Conservation (phyloP, 2,113 vertebrate species). For the Oncorhynchus nerka region DNA sequence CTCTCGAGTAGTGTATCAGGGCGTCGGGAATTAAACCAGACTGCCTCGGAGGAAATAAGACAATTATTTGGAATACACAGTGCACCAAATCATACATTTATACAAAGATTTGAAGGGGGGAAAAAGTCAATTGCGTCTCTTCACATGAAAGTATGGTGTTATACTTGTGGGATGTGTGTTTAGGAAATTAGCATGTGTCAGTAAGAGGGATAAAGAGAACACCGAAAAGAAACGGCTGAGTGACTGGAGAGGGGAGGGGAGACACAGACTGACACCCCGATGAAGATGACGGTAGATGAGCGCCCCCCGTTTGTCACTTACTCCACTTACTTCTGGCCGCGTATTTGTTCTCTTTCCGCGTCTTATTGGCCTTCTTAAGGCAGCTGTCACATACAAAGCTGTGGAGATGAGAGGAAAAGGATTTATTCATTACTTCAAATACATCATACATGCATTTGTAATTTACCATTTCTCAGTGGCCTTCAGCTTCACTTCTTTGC, state of each 20-base stretch:
- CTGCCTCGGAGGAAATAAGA: background rate
- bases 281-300: constrained; percentile 18
- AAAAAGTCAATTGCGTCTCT: background rate
- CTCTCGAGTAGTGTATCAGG: constrained; percentile 8
- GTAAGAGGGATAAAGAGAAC: background rate
- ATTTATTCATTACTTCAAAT: background rate
- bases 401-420: constrained; percentile 13
- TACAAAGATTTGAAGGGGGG: background rate
- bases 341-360: constrained; percentile 97
- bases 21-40: background rate
- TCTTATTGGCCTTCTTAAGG: constrained; percentile 90
- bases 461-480: background rate
- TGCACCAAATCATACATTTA: background rate
- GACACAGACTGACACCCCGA: background rate
- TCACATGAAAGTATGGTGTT: background rate
- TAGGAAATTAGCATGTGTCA: background rate
- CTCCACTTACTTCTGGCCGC: constrained; percentile 90
- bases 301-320: background rate
- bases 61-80: background rate
- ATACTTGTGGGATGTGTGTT: background rate
- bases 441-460: background rate
- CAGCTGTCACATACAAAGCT: constrained; percentile 94
- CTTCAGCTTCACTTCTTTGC: background rate
- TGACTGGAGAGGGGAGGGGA: background rate
- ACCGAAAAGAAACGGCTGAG: background rate